Conservation (phyloP, 64 coral and sea anemone genomes). For the Actinia tenebrosa region DNA sequence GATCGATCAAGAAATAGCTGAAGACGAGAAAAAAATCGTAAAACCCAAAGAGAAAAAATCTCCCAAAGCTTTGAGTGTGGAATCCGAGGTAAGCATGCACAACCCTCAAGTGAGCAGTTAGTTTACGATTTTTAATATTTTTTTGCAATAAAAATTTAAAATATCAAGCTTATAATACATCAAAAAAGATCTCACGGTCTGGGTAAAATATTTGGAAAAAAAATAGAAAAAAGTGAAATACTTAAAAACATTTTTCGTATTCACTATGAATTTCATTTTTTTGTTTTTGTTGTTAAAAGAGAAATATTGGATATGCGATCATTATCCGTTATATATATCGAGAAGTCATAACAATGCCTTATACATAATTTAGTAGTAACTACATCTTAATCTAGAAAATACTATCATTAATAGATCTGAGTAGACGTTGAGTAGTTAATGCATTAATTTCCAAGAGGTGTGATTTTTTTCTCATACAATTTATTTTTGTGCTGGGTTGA, state of each 20-base stretch:
- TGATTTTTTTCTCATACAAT: not conserved
- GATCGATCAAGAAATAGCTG: conserved; percentile 95
- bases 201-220: no score
- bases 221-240: no score
- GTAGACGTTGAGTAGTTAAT: not conserved
- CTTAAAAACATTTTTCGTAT: no score
- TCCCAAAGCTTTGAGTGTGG: conserved; percentile 63
- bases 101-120: not conserved
- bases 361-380: not conserved
- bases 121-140: not conserved
- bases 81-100: conserved; percentile 61
- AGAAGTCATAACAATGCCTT: no score
- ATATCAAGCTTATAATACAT: no score
- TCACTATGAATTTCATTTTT: no score
- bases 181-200: no score
- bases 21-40: conserved; percentile 52
- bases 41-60: conserved; percentile 66
- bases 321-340: no score
- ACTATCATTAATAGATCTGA: not conserved
- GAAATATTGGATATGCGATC: no score
- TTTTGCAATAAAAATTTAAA: no score
- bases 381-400: not conserved
- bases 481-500: no score
- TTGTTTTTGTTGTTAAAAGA: no score
- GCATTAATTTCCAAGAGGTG: not conserved